Evolutionary conservation across 2,888 invertebrate genomes (phyloP).

Genomic region (Tinea pellionella): DNA sequence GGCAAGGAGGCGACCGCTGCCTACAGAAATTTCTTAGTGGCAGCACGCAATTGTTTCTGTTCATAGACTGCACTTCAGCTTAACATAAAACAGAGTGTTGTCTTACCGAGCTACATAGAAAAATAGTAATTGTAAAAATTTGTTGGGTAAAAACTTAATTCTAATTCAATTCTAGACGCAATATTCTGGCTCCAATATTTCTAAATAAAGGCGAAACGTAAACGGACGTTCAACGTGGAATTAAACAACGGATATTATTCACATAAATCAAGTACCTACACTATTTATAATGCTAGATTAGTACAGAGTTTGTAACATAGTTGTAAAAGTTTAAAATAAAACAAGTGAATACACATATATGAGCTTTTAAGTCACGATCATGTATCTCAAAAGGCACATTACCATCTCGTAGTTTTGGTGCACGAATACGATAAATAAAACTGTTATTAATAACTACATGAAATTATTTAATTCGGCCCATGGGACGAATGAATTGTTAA

Average conservation of each 20-base stretch:
- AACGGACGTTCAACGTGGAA: background rate
- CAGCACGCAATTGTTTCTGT: no score
- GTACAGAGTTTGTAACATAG: background rate
- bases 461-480: background rate
- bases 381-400: background rate
- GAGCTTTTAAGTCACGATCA: background rate
- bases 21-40: no score
- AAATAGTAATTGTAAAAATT: no score
- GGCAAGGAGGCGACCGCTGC: no score
- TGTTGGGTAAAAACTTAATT: no score
- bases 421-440: background rate
- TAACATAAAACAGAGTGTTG: no score
- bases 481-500: background rate
- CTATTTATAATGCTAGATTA: background rate
- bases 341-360: slow-evolving; percentile 2
- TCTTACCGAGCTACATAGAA: no score
- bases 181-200: no score
- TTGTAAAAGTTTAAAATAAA: slow-evolving; percentile 1
- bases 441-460: background rate
- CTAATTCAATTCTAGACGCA: no score
- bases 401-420: background rate
- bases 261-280: background rate
- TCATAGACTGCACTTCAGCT: no score
- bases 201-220: background rate
- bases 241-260: background rate